Conservation (phyloP, 1,140 invertebrate genomes). For the Colletes gigas region DNA sequence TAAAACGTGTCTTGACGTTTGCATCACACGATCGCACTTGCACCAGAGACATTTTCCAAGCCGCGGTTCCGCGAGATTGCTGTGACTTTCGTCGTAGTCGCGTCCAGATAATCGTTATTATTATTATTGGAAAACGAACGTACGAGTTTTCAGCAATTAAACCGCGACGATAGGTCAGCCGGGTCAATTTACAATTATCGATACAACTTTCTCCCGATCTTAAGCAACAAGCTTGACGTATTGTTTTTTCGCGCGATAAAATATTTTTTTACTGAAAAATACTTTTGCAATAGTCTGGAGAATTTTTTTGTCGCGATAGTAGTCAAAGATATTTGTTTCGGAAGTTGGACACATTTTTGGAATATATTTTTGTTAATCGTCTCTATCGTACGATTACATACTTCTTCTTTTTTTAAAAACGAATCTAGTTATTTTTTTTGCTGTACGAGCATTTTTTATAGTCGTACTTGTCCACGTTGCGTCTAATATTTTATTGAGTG, state of each 20-base stretch:
- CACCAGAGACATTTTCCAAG: slow-evolving; percentile 13
- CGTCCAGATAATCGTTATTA: neutral
- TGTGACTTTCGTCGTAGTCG: slow-evolving; percentile 1
- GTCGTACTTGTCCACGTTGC: too few species aligned
- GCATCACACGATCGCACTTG: slow-evolving; percentile 35
- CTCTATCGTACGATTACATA: too few species aligned
- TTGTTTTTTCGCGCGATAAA: neutral
- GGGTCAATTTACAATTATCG: neutral
- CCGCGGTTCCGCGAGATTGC: neutral
- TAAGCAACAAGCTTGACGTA: neutral
- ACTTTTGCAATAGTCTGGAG: too few species aligned
- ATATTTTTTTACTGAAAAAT: too few species aligned
- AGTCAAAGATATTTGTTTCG: too few species aligned
- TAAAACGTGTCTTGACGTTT: slow-evolving; percentile 42
- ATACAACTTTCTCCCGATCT: neutral
- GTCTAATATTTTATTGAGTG: too few species aligned
- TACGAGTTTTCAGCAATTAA: neutral
- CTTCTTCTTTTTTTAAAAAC: too few species aligned
- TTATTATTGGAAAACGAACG: neutral
- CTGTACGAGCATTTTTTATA: too few species aligned
- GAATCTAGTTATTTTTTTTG: too few species aligned
- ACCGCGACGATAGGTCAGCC: neutral
- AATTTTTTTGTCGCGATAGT: too few species aligned
- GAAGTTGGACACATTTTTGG: too few species aligned
- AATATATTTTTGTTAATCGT: too few species aligned